Evolutionary conservation across 2,888 invertebrate species (phyloP).

Genomic region (Caenorhabditis angaria): DNA sequence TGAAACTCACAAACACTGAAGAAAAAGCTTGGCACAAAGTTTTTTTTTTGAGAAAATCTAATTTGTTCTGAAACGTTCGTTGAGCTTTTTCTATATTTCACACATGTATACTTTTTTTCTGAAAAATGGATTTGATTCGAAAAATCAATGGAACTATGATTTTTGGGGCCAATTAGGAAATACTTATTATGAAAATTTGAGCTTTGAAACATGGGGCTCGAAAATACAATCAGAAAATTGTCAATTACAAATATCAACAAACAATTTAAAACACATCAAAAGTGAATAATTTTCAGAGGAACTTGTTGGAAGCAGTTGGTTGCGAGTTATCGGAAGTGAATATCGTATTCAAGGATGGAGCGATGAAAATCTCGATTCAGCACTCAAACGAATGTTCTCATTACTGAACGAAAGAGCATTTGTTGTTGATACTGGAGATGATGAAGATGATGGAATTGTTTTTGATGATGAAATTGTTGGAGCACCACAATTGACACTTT

Average conservation of each 20-base stretch:
- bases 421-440: constrained; percentile 58
- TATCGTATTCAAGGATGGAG: constrained; percentile 52
- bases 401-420: constrained; percentile 58
- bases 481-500: constrained; percentile 51
- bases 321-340: constrained; percentile 59
- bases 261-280: not conserved
- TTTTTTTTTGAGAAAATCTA: too few relatives aligned
- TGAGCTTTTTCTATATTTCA: too few relatives aligned
- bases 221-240: not conserved
- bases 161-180: too few relatives aligned
- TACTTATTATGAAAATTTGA: too few relatives aligned
- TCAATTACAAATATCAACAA: not conserved
- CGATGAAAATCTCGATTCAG: constrained; percentile 53
- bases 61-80: too few relatives aligned
- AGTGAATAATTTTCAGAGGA: constrained; percentile 53
- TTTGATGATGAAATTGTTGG: constrained; percentile 56
- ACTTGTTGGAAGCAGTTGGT: constrained; percentile 57
- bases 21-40: too few relatives aligned
- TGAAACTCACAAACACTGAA: too few relatives aligned
- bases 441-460: constrained; percentile 38
- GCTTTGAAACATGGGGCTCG: not conserved
- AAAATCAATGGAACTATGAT: too few relatives aligned
- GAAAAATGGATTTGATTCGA: too few relatives aligned
- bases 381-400: constrained; percentile 57
- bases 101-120: too few relatives aligned